These are phyloP conservation scores for Cynoglossus semilaevis DNA, from an alignment of 2,113 vertebrate species.

Conservation along the genomic window DNA sequence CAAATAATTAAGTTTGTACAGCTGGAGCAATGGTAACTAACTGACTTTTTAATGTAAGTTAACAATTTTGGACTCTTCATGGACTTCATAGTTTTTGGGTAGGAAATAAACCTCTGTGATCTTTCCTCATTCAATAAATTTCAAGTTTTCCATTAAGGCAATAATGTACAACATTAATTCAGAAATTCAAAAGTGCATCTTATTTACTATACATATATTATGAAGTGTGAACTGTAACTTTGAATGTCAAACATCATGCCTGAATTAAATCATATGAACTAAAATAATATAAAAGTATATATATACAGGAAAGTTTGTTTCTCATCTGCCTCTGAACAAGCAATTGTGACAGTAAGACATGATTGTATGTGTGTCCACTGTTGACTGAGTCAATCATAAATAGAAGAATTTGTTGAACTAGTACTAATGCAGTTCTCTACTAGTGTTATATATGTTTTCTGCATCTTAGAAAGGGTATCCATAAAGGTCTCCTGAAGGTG, in stretches of 20 bases:
- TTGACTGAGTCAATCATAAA: conserved; percentile 26
- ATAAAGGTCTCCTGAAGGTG: neutral
- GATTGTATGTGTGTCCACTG: conserved; percentile 10
- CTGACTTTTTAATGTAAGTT: neutral
- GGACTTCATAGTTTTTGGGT: neutral
- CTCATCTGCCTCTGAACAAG: conserved; percentile 7
- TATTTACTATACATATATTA: no score
- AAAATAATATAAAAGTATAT: no score
- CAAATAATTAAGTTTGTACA: conserved; percentile 58
- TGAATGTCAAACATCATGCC: no score
- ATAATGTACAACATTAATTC: no score
- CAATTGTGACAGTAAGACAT: conserved; percentile 5
- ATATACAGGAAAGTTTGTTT: conserved; percentile 1
- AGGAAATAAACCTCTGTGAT: no score
- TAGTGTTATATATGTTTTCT: neutral
- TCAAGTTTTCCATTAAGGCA: no score
- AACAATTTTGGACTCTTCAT: no score
- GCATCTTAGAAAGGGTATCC: neutral
- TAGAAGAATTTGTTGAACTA: conserved; percentile 32
- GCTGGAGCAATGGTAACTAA: conserved; percentile 13
- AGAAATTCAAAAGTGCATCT: no score
- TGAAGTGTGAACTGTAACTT: no score
- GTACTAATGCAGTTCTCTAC: conserved; percentile 6
- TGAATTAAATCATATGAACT: no score
- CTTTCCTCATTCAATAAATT: no score